These are phyloP conservation scores for Coregonus sp. DNA, from an alignment of 2,797 vertebrate species.

Conservation along the genomic window DNA sequence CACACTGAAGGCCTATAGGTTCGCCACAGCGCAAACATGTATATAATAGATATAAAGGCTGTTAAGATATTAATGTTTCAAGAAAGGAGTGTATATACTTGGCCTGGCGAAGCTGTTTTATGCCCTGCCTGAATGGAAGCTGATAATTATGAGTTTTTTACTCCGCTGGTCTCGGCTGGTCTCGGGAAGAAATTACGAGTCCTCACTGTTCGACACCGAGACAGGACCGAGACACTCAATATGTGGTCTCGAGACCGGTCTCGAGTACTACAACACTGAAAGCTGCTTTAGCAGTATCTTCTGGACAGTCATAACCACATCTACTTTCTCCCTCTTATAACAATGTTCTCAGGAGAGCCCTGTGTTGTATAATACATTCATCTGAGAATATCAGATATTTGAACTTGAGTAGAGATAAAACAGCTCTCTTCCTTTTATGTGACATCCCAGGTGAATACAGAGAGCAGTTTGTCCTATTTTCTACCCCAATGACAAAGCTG, in stretches of 20 bases:
- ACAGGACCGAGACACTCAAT: too few relatives aligned
- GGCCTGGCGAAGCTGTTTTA: neutral
- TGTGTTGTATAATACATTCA: neutral
- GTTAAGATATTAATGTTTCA: too few relatives aligned
- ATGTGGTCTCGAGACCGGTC: too few relatives aligned
- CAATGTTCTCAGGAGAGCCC: neutral
- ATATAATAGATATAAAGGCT: too few relatives aligned
- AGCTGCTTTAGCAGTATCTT: neutral
- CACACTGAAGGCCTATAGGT: too few relatives aligned
- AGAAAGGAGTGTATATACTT: too few relatives aligned
- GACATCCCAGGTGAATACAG: neutral
- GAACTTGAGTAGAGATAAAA: neutral
- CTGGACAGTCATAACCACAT: neutral
- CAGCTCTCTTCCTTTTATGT: neutral
- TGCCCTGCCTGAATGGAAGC: too few relatives aligned
- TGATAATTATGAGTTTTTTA: too few relatives aligned
- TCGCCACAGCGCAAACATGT: too few relatives aligned
- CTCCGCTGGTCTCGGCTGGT: too few relatives aligned
- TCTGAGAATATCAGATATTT: neutral
- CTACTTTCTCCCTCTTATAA: neutral
- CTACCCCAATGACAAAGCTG: constrained; percentile 9
- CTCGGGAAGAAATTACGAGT: too few relatives aligned
- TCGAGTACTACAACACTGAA: neutral
- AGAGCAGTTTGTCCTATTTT: neutral
- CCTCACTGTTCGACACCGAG: too few relatives aligned